phyloP scores from a whole-genome alignment of 2,113 vertebrate species.

The Pomatorhinus ruficollis region DNA sequence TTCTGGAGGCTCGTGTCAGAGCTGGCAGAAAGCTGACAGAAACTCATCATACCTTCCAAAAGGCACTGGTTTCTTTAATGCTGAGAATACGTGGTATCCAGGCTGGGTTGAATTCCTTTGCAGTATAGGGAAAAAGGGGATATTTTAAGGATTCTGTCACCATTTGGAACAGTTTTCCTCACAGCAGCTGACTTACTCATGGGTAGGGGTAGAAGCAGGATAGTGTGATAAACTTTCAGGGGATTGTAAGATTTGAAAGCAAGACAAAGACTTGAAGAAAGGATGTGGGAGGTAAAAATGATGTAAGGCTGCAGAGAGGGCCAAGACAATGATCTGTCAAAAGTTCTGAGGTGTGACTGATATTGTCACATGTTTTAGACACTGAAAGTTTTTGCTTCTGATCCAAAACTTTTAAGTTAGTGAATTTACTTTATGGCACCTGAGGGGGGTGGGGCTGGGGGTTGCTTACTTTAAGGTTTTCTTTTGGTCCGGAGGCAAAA shows the following conservation, averaged over 20 bases:
- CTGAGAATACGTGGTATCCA: not conserved
- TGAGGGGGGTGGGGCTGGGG: not conserved
- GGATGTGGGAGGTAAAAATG: not conserved
- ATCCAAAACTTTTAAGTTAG: not conserved
- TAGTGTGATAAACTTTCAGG: not conserved
- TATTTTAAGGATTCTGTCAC: not conserved
- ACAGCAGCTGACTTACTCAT: not conserved
- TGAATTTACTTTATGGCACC: not conserved
- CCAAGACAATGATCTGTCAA: not conserved
- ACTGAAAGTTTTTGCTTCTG: not conserved
- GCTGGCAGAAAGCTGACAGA: not conserved
- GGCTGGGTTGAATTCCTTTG: not conserved
- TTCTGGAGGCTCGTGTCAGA: not conserved
- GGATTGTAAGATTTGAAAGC: not conserved
- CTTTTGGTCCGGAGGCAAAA: not conserved
- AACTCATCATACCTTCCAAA: not conserved
- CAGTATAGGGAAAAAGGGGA: not conserved
- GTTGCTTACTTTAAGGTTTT: not conserved
- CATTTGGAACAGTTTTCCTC: not conserved
- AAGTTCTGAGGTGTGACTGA: not conserved
- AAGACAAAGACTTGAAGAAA: not conserved
- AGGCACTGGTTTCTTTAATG: not conserved
- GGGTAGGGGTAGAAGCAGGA: not conserved
- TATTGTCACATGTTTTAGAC: not conserved
- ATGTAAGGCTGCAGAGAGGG: not conserved